Evolutionary conservation across 2,888 invertebrate genomes (phyloP), one percentile per base, ranked within the genome.

Genomic region (Melipona beecheii): DNA sequence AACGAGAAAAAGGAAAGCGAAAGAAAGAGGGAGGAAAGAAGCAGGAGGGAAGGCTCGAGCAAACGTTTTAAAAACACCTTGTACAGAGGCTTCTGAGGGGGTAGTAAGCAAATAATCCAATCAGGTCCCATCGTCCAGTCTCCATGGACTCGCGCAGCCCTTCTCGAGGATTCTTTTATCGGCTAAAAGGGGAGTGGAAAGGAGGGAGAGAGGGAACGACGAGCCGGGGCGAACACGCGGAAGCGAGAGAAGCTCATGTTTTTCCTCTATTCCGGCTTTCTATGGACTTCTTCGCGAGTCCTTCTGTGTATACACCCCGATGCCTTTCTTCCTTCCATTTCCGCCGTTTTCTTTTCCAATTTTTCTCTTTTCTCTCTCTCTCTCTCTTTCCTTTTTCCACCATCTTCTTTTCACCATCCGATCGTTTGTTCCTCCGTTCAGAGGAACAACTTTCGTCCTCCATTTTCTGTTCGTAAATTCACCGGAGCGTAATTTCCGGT

Each of bases 91-190:
- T 85, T 81, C 79, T 78, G 75, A 75, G 78, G 85, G 78, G 87
- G 83, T 81, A 88, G 89, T 87, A 88, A 90, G 89, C 91, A 91
- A 92, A 92, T 92, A 92, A 92, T 92, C 90, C 91, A 92, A 92
- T 92, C 91, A 91, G 85, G 75, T 75, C 65, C 71, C 77, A 75
- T 84, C 78, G 77, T 85, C 79, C 76, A 64, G 66, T 43, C 31
- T 27, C 68, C 43, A 15, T 36, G 64, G 64, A 52, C 60, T 60
- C 62, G 52, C 62, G 52, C 36, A 68, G 69, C 62, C 58, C 62
- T 75, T 66, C 78, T 36, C 71, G 81, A 71, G 78, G 83, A 87
- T 89, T 84, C 78, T 80, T 85, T 84, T 78, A 65, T 60, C 75
- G 75, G 60, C 66, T 62, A 60, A 74, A 56, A 64, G 54, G 62